Evolutionary conservation across 92 coral and sea anemone genomes (phyloP), one percentile per base, ranked within the genome.

Genomic region (Parazoanthus darwini): DNA sequence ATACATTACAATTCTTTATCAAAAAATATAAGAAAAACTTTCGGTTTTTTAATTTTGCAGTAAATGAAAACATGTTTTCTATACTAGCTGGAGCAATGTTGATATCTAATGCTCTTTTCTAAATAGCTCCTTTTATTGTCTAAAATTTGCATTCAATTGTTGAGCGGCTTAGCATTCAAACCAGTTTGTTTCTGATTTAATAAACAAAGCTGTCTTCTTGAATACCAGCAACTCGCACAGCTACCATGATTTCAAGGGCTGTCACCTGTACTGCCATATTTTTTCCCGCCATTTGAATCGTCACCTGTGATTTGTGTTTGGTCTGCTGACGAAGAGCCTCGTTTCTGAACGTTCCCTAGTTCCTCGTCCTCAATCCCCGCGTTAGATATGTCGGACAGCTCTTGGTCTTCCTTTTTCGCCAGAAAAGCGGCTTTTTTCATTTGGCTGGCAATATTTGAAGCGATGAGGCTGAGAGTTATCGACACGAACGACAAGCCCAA

Each of bases 391-490:
- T 92, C 95, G n/a, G 96, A 92, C 29, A 93, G 78, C 51, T 95
- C 98, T 51, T 90, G 79, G 3, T 94, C 92, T 82, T 87, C 88
- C 11, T 92, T 92, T 75, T 86, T 91, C 82, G 94, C 94, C 63
- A 95, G 86, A 75, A 95, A 92, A 13, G 94, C 81, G 5, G 96
- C 94, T 46, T 95, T 95, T 67, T 93, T 86, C 91, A 95, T 93
- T 88, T 95, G 98, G 84, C 94, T 96, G 38, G 88, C 86, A 16
- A 95, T 84, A 65, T 95, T 95, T 8, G 98, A 91, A 42, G 98
- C 98, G 46, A 95, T 95, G 68, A 95, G 93, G 78, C 96, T 95
- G 58, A 95, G 92, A 6, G 96, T 93, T 33, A 95, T 92, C 36
- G 98, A 95, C 43, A 95, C 82, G 75, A 95, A 93, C 5, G 98